Conservation (phyloP, 2,113 vertebrate species). For the Apodemus speciosus region DNA sequence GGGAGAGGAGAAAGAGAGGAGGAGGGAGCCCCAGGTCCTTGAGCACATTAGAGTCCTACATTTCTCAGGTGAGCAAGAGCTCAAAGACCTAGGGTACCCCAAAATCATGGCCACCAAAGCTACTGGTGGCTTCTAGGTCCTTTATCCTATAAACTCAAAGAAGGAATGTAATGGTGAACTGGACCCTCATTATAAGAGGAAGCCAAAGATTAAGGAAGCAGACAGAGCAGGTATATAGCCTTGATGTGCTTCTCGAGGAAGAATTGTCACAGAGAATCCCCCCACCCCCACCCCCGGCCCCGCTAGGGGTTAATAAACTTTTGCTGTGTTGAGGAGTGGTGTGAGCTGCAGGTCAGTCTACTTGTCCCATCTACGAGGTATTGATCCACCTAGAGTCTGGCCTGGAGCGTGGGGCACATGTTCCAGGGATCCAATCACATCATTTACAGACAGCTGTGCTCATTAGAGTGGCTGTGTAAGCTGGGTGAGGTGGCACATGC, state of each 20-base stretch:
- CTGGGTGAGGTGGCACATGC: fast-evolving
- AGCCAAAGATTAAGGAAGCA: background rate
- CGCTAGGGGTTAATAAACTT: background rate
- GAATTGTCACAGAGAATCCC: background rate
- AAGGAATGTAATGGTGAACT: background rate
- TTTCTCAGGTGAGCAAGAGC: background rate
- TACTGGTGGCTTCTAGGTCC: background rate
- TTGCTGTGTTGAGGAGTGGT: background rate
- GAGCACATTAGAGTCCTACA: background rate
- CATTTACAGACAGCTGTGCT: background rate
- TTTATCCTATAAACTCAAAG: background rate
- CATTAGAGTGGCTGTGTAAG: background rate
- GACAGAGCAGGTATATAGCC: background rate
- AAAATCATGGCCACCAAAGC: background rate
- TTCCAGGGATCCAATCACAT: background rate
- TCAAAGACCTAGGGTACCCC: background rate
- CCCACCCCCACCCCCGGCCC: no score
- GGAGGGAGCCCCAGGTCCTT: no score
- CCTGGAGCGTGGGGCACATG: background rate
- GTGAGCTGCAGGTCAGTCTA: no score
- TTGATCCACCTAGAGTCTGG: background rate
- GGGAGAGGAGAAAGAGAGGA: background rate
- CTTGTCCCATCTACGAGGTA: background rate
- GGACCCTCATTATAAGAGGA: background rate
- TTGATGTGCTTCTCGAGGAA: background rate